Percentiles rank a stretch among this genome's conserved stretches.
Conservation (phyloP, 2,113 vertebrate species). For the Leptosomus discolor region DNA sequence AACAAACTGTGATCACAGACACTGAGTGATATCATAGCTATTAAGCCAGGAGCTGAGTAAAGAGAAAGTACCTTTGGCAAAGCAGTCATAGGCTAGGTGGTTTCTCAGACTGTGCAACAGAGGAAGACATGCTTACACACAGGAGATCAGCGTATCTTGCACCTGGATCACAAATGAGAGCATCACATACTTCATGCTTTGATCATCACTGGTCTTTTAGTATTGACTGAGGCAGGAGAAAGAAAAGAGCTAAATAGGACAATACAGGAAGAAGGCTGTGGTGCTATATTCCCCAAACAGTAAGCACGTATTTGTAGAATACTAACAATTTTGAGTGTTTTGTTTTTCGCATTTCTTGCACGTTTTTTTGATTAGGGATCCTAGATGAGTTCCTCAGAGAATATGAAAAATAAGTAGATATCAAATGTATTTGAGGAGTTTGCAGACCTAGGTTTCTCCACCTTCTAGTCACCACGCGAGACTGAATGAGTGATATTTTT, state of each 20-base stretch:
- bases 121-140: background rate
- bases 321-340: background rate
- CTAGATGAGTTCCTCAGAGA: background rate
- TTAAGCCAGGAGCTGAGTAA: background rate
- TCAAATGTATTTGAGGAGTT: background rate
- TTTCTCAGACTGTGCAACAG: background rate
- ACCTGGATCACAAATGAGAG: background rate
- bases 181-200: background rate
- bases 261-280: background rate
- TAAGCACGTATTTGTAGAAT: background rate
- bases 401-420: background rate
- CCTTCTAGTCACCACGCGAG: background rate
- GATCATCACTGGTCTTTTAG: background rate
- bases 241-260: background rate
- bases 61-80: background rate
- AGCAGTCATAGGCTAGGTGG: background rate
- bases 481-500: background rate
- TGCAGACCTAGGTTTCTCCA: background rate
- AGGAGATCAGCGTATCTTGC: background rate
- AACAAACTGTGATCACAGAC: background rate
- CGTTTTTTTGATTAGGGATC: background rate
- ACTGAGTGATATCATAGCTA: background rate
- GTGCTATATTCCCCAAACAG: background rate
- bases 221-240: background rate
- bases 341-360: background rate